Base-by-base conservation (phyloP, 2,113 vertebrate genomes). In the Cryptoleucopteryx plumbea region DNA sequence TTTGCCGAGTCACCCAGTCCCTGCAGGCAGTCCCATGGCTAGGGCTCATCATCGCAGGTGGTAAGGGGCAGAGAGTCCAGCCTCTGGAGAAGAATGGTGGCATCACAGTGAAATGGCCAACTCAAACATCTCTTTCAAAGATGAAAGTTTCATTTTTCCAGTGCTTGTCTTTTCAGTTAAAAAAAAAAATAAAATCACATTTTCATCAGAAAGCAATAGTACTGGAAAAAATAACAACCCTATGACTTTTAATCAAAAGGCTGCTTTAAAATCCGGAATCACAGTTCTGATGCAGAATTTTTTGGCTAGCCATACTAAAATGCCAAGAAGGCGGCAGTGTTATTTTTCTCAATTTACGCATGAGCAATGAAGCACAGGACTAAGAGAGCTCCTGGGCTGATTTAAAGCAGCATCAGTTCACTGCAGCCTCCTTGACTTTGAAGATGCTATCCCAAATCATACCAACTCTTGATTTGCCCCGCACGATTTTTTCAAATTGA, bases 341-440 rank as follows among this genome's bases (percentile, higher is more conserved):
- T 92, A 26, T 84, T 91, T 77, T 74, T 53, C 82, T 86, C 32
- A 61, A 29, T 88, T 86, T 88, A 62, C 29, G 14, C 86, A 81
- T 38, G 59, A 88, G 80, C 68, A 91, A 34, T 14, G 86, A 93
- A 92, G 68, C 68, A 72, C 9, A 27, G 55, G 72, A 58, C 59
- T 65, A 31, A 25, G 61, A 61, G 73, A 31, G 1, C 23, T 78
- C 55, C 82, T 40, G 71, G 83, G 67, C 80, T 70, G 66, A 66
- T 73, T 66, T 86, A 77, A 86, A 96, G 45, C 79, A 88, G 58
- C 36, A 43, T 29, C 63, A 38, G 38, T 50, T 93, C 75, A 29
- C 55, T 74, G 90, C 68, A 94, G 68, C 82, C 75, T 90, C 80
- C 72, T 86, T 81, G 92, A 80, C 88, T 94, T 90, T 61, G 83